A percentile compares a stretch with the other conserved stretches of the same genome.
Evolutionary conservation across 2,113 vertebrate species (phyloP).

Genomic region (Herpailurus yagouaroundi): DNA sequence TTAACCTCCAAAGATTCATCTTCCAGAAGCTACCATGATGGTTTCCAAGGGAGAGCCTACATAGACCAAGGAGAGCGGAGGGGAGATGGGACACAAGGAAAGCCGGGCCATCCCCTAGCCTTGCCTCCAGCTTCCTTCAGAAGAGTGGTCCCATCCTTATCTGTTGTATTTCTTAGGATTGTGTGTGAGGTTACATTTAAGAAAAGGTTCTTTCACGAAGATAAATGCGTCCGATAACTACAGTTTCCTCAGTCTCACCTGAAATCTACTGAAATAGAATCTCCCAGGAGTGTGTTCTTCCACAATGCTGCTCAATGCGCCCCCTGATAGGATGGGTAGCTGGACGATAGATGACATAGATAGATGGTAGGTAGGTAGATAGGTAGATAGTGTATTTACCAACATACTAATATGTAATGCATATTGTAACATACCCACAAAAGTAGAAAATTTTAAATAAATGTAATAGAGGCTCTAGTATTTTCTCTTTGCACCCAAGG

Average conservation of each 20-base stretch:
- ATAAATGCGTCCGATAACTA: background rate
- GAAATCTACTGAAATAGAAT: background rate
- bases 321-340: background rate
- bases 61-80: background rate
- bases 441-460: background rate
- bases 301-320: background rate
- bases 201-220: background rate
- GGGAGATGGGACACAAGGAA: background rate
- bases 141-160: background rate
- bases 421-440: background rate
- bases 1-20: background rate
- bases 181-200: background rate
- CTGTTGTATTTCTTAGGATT: background rate
- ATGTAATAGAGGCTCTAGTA: background rate
- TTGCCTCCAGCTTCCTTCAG: background rate
- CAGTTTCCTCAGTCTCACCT: background rate
- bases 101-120: rapidly evolving
- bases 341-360: background rate
- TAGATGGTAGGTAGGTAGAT: background rate
- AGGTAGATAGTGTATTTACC: background rate
- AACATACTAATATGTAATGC: background rate
- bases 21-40: background rate
- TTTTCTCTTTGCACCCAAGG: background rate
- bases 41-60: background rate
- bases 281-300: background rate